Base-by-base conservation (phyloP, 2,113 vertebrate species). In the Microcebus ravelobensis region DNA sequence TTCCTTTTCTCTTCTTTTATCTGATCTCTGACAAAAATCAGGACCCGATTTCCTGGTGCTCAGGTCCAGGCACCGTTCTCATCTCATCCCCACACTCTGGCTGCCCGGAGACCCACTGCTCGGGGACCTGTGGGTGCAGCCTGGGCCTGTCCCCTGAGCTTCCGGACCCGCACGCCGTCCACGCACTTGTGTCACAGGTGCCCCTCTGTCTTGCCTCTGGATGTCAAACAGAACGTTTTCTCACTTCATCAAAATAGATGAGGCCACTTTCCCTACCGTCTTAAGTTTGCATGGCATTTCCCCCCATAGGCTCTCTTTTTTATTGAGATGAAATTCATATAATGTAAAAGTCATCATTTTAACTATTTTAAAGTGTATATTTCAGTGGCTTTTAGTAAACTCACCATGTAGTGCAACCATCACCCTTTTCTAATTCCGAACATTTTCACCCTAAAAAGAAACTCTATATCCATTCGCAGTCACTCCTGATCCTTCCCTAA, bases 1-100 rank as follows among this genome's bases (percentile, higher is more conserved):
- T 57, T 71, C 36, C 45, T 15, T 77, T 9, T 68, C 25, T 88
- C 27, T 39, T 73, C 63, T 87, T 71, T 77, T 29, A 20, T 59
- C 45, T 82, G 73, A 48, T 59, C 50, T 48, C 90, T 61, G 25
- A 61, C 27, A 27, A 27, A 61, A 67, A 6, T 39, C 4, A 39
- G 20, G 84, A 76, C 59, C 59, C 3, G 17, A 20, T 74, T 36
- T 87, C 36, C 55, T 50, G 36, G 61, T 42, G 39, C 68, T 68
- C 20, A 50, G 42, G 36, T 65, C 2, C 2, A 42, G 70, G 25
- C 1, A 0, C 36, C 0, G 0, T 39, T 18, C 36, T 50, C 4
- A 0, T 48, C 59, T 45, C 36, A 1, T 25, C 23, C 11, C 1
- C 18, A 29, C 9, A 45, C 42, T 73, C n/a, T 39, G 50, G 45